Evolutionary conservation across 2,797 vertebrate species (phyloP).

Genomic region (Limosa lapponica): DNA sequence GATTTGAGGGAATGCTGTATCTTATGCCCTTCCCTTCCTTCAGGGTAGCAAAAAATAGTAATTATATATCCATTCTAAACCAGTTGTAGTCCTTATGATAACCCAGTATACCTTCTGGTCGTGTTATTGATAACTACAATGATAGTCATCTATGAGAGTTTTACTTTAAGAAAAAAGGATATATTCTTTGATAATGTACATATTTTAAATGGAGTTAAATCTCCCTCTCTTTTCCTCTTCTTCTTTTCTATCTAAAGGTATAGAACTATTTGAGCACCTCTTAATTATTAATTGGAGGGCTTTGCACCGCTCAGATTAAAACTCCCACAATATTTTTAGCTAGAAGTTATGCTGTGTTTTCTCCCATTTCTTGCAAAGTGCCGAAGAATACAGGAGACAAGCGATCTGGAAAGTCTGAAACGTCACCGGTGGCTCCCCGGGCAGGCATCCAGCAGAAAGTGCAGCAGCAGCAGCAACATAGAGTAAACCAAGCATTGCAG

Average conservation of each 20-base stretch:
- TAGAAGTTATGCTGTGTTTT: neutral
- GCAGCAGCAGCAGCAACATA: slow-evolving; percentile 81
- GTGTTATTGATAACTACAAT: neutral
- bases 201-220: neutral
- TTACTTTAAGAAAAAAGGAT: neutral
- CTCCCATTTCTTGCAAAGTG: slow-evolving; percentile 77
- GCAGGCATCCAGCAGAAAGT: slow-evolving; percentile 90
- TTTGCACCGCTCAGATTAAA: neutral
- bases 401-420: slow-evolving; percentile 90
- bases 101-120: neutral
- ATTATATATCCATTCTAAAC: neutral
- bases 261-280: neutral
- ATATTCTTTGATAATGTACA: neutral
- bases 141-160: neutral
- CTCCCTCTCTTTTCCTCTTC: neutral
- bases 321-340: neutral
- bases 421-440: slow-evolving; percentile 91
- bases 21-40: neutral
- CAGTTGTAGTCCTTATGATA: neutral
- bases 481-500: slow-evolving; percentile 89
- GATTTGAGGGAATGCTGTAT: neutral
- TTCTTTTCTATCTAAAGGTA: neutral
- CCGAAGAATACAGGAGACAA: slow-evolving; percentile 92
- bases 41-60: neutral
- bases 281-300: neutral